These are phyloP conservation scores for Cherax destructor DNA, from an alignment of 1,140 invertebrate species.

Conservation along the genomic window DNA sequence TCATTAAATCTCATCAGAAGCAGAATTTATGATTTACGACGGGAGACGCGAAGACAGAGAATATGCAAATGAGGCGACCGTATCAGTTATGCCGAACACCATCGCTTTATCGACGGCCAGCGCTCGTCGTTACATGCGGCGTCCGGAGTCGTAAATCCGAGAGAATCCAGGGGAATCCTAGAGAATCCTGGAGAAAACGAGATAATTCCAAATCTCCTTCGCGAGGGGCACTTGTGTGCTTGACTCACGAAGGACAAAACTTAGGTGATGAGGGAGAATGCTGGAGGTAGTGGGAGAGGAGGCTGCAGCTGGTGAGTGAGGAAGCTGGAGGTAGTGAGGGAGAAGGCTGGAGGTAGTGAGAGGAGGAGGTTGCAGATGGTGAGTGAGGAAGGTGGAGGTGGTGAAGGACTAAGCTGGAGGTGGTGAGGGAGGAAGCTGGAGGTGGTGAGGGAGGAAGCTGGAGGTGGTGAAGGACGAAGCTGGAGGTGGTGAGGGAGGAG, in stretches of 20 bases:
- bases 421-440: too few relatives aligned
- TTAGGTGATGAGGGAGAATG: not conserved
- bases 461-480: too few relatives aligned
- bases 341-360: too few relatives aligned
- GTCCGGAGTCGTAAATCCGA: slow-evolving; percentile 22
- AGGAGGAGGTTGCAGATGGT: too few relatives aligned
- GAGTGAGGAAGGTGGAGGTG: too few relatives aligned
- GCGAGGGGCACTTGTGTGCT: not conserved
- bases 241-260: not conserved
- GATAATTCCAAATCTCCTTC: slow-evolving; percentile 3
- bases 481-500: too few relatives aligned
- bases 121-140: slow-evolving; percentile 8
- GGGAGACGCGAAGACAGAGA: not conserved
- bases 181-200: slow-evolving; percentile 25
- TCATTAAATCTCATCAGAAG: slow-evolving; percentile 44
- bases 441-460: too few relatives aligned
- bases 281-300: too few relatives aligned
- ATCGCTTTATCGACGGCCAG: slow-evolving; percentile 7
- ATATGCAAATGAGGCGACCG: slow-evolving; percentile 30
- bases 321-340: too few relatives aligned
- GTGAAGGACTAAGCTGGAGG: too few relatives aligned
- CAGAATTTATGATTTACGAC: slow-evolving; percentile 52
- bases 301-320: too few relatives aligned
- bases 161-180: slow-evolving; percentile 23
- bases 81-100: slow-evolving; percentile 34